Evolutionary conservation across 1,140 invertebrate genomes (phyloP).

Genomic region (Heliconius nattereri): DNA sequence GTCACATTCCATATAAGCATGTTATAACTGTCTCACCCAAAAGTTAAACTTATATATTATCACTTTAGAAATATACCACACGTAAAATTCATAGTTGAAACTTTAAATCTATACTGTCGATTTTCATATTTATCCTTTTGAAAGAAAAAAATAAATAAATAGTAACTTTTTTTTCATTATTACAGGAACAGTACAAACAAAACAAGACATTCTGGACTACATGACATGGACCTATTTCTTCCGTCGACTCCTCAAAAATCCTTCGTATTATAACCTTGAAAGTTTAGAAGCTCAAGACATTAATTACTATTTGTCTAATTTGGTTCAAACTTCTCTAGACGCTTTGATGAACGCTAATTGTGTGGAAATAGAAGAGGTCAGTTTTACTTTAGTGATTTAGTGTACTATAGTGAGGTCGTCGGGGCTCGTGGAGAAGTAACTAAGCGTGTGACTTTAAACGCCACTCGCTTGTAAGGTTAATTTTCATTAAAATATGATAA

Average conservation of each 20-base stretch:
- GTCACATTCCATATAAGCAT: too few relatives aligned
- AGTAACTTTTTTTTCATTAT: neutral
- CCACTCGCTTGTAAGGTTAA: rapidly evolving
- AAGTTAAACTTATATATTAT: too few relatives aligned
- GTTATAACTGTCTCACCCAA: too few relatives aligned
- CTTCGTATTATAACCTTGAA: conserved; percentile 94
- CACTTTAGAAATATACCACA: too few relatives aligned
- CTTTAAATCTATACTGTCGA: too few relatives aligned
- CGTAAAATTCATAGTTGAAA: too few relatives aligned
- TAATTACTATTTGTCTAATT: conserved; percentile 87
- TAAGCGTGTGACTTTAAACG: too few relatives aligned
- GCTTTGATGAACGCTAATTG: conserved; percentile 90
- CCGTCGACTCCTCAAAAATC: conserved; percentile 95
- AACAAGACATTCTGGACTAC: conserved; percentile 98
- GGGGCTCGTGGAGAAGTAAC: too few relatives aligned
- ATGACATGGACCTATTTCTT: conserved; percentile 99
- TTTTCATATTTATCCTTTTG: too few relatives aligned
- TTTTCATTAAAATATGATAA: too few relatives aligned
- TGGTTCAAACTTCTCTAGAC: conserved; percentile 90
- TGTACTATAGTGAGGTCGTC: neutral
- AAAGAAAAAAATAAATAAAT: too few relatives aligned
- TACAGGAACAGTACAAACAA: conserved; percentile 91
- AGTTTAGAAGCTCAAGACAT: conserved; percentile 87
- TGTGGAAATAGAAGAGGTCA: conserved; percentile 84
- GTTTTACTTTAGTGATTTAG: neutral